Conservation (phyloP, 1,140 invertebrate genomes). For the Drosophila bocqueti region DNA sequence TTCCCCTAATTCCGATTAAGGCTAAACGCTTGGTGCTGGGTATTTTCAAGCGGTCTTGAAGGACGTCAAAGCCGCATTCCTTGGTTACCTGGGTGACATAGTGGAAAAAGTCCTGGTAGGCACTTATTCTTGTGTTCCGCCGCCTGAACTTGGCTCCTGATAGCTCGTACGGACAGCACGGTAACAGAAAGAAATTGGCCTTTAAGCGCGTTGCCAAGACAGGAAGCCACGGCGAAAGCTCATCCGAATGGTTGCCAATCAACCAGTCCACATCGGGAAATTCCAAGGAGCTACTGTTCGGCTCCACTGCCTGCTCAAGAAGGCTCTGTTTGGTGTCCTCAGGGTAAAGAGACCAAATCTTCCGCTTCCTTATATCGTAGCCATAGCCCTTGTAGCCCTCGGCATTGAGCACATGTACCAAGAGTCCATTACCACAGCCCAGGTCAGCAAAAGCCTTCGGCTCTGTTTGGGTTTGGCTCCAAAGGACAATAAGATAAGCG, state of each 20-base stretch:
- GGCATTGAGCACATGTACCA: slow-evolving; percentile 94
- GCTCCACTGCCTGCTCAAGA: slow-evolving; percentile 89
- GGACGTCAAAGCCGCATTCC: slow-evolving; percentile 91
- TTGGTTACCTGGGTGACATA: slow-evolving; percentile 90
- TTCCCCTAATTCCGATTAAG: slow-evolving; percentile 89
- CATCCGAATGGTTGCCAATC: slow-evolving; percentile 99
- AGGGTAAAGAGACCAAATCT: slow-evolving; percentile 95
- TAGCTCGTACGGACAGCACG: slow-evolving; percentile 97
- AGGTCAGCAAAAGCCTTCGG: slow-evolving; percentile 93
- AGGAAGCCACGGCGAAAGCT: slow-evolving; percentile 98
- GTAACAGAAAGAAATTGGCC: slow-evolving; percentile 93
- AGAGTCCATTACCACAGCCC: slow-evolving; percentile 98
- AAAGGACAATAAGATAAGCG: slow-evolving; percentile 94
- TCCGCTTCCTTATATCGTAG: slow-evolving; percentile 94
- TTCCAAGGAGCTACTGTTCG: slow-evolving; percentile 89
- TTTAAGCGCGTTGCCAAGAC: slow-evolving; percentile 93
- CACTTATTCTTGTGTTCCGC: slow-evolving; percentile 88
- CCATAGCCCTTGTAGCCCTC: slow-evolving; percentile 95
- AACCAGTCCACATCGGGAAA: slow-evolving; percentile 94
- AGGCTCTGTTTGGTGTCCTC: slow-evolving; percentile 83
- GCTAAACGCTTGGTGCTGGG: slow-evolving; percentile 97
- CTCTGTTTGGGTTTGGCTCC: slow-evolving; percentile 86
- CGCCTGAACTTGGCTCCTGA: slow-evolving; percentile 93
- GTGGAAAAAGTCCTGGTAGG: slow-evolving; percentile 94
- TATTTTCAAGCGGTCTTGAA: slow-evolving; percentile 95